Evolutionary conservation across 2,113 vertebrate genomes (phyloP).

Genomic region (Sprattus sprattus): DNA sequence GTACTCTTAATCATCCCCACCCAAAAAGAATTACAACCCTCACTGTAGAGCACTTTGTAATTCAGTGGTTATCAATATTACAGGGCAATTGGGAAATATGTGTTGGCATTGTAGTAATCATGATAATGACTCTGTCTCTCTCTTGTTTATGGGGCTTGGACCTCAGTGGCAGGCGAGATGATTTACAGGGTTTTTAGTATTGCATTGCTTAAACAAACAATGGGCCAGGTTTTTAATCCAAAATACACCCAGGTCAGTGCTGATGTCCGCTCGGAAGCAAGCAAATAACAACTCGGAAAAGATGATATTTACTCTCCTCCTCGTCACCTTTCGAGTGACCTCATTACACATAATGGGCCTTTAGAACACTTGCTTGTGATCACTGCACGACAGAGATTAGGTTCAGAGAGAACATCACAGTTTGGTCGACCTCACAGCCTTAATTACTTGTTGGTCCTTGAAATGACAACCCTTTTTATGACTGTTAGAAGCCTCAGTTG

Average conservation of each 20-base stretch:
- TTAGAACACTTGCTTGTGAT: neutral
- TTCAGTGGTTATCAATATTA: constrained; percentile 14
- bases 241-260: neutral
- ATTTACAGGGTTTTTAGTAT: neutral
- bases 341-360: neutral
- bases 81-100: neutral
- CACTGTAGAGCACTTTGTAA: neutral
- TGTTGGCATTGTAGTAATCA: neutral
- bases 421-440: neutral
- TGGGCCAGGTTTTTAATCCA: constrained; percentile 12
- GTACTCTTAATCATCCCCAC: constrained; percentile 2
- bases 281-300: neutral
- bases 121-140: neutral
- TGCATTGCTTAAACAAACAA: neutral
- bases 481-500: neutral
- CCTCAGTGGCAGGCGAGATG: neutral
- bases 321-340: neutral
- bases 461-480: neutral
- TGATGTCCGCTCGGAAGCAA: neutral
- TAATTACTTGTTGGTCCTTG: neutral
- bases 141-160: neutral
- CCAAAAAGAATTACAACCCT: neutral
- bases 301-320: neutral
- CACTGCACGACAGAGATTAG: neutral
- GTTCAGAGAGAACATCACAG: neutral